Base-by-base conservation (phyloP, 2,888 invertebrate genomes). In the Mesorhabditis sp. region DNA sequence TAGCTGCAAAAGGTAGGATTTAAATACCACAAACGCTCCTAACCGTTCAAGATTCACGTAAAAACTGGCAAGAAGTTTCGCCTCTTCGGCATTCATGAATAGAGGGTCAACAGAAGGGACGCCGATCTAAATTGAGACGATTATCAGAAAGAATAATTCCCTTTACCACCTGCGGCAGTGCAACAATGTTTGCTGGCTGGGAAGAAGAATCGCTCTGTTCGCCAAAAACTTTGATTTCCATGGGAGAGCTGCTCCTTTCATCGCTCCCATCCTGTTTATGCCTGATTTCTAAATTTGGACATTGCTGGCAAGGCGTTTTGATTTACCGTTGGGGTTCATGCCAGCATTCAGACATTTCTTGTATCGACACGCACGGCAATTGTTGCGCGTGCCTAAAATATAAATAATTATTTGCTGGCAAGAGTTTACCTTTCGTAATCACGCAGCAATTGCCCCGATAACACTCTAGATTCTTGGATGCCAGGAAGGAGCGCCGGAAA, bases 281-380 rank as follows among this genome's bases (percentile, higher is more conserved):
- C 10, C 58, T 10, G n/a, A 50, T 50, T n/a, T 50, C 58, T 50
- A n/a, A 50, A 50, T 13, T 50, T 1, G 28, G 28, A 28, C 28
- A 28, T 28, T 28, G 28, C 58, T 50, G 7, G n/a, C 58, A 50
- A 50, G 7, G 58, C n/a, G 7, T 50, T 50, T 50, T 13, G 58
- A 50, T 50, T 50, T 44, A 72, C 72, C 76, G 66, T 74, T 72
- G 4, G 69, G 70, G 58, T 76, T 74, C 73, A 76, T 73, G n/a
- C 76, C 76, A n/a, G 72, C 76, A n/a, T 68, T 50, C 5, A 75
- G 67, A 65, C 76, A 76, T 68, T 75, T 76, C 67, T 75, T 76
- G 70, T 74, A 76, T 5, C 76, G 74, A 67, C 76, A 76, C 3
- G 76, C 73, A 42, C 76, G 58, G 45, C 76, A 76, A 7, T 70